Conservation (phyloP, 2,113 vertebrate species). For the Cephalophus harveyi region DNA sequence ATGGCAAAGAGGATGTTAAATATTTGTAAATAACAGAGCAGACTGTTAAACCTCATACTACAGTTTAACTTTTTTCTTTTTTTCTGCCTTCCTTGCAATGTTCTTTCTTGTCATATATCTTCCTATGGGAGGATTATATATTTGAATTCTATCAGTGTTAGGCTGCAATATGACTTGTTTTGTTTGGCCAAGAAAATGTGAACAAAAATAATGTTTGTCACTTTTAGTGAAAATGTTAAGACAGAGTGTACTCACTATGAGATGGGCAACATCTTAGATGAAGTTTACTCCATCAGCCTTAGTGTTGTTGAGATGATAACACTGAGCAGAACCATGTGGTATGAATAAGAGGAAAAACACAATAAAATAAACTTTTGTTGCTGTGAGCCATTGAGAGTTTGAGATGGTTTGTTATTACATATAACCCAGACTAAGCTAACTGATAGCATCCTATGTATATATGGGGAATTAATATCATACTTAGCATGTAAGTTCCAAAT, state of each 20-base stretch:
- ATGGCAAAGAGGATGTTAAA: not conserved
- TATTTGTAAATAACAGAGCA: not conserved
- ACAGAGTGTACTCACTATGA: not conserved
- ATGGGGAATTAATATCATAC: not conserved
- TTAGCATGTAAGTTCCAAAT: not conserved
- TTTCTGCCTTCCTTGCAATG: not conserved
- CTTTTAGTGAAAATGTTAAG: not conserved
- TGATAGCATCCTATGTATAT: not conserved
- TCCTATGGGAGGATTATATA: not conserved
- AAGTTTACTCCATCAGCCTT: not conserved
- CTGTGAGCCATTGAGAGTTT: not conserved
- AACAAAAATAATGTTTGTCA: not conserved
- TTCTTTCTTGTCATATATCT: not conserved
- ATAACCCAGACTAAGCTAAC: not conserved
- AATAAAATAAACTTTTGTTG: not conserved
- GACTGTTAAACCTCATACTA: not conserved
- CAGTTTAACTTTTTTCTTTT: not conserved
- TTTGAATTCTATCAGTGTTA: not conserved
- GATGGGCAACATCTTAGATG: not conserved
- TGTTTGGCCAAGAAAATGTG: slow-evolving; percentile 1
- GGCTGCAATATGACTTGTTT: not conserved
- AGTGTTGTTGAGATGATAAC: not conserved
- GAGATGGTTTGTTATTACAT: not conserved
- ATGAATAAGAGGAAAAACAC: not conserved
- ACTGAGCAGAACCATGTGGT: not conserved